Evolutionary conservation across 2,888 invertebrate genomes (phyloP).

Genomic region (Calephelis perditalis): DNA sequence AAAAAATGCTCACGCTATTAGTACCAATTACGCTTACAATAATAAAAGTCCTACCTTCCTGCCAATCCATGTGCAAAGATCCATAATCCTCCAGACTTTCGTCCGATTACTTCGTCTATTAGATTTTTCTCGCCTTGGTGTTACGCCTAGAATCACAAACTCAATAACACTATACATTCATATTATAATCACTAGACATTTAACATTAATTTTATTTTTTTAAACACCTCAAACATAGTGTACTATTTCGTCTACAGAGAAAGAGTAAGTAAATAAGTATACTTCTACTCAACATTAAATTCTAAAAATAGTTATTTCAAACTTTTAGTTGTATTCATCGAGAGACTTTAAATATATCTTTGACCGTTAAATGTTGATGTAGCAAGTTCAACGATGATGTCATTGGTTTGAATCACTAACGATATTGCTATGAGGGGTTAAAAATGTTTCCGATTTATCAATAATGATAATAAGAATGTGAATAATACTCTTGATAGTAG

Average conservation of each 20-base stretch:
- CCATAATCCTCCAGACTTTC: constrained; percentile 55
- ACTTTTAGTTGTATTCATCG: background rate
- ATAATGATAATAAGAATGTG: too few relatives aligned
- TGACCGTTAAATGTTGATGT: constrained; percentile 5
- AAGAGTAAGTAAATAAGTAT: too few relatives aligned
- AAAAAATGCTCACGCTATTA: too few relatives aligned
- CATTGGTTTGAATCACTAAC: constrained; percentile 3
- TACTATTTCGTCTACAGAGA: too few relatives aligned
- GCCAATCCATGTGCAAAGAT: constrained; percentile 66
- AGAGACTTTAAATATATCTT: constrained; percentile 1
- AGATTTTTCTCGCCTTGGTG: constrained; percentile 51
- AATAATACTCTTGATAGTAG: too few relatives aligned
- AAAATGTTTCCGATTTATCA: background rate
- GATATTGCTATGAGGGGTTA: background rate
- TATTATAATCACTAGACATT: background rate
- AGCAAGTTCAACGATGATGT: constrained; percentile 7
- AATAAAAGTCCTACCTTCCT: constrained; percentile 49
- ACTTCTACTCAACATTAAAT: too few relatives aligned
- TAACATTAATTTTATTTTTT: constrained; percentile 1
- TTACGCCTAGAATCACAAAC: constrained; percentile 52
- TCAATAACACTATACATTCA: constrained; percentile 18
- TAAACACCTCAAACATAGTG: too few relatives aligned
- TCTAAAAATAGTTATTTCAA: background rate
- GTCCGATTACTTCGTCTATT: constrained; percentile 45
- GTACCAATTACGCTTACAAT: too few relatives aligned